Percentiles rank a stretch among this genome's conserved stretches.
phyloP scores from a whole-genome alignment of 2,797 vertebrate species.

The Telmatherina bonti region DNA sequence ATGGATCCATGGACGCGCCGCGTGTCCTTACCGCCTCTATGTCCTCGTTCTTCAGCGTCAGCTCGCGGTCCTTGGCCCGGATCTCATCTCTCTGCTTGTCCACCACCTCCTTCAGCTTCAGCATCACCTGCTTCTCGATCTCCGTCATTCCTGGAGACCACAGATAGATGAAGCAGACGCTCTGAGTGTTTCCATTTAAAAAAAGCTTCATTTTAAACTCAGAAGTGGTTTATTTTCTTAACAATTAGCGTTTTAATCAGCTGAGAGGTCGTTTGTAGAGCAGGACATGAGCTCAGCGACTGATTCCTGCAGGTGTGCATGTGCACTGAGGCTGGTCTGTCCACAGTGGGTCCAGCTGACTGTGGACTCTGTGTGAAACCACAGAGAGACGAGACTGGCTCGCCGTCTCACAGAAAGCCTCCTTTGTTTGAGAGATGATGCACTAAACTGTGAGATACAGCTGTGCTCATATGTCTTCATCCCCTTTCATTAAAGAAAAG shows the following conservation, averaged over 20 bases:
- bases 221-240: not conserved
- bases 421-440: constrained; percentile 44
- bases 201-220: no score
- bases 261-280: not conserved
- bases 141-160: constrained; percentile 91
- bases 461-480: no score
- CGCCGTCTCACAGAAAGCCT: constrained; percentile 68
- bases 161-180: not conserved
- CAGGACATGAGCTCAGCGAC: constrained; percentile 6
- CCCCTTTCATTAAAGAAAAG: no score
- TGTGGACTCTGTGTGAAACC: constrained; percentile 76
- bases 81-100: constrained; percentile 99
- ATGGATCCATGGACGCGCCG: no score
- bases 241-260: not conserved
- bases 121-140: constrained; percentile 97
- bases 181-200: not conserved
- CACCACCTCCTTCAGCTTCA: constrained; percentile 97
- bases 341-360: constrained; percentile 55
- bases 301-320: constrained; percentile 62
- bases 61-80: constrained; percentile 94
- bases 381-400: constrained; percentile 52
- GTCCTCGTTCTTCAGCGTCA: constrained; percentile 94
- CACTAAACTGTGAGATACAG: no score
- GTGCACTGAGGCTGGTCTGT: constrained; percentile 70
- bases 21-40: constrained; percentile 91